phyloP scores from a whole-genome alignment of 1,140 invertebrate species.

The Uloborus diversus region DNA sequence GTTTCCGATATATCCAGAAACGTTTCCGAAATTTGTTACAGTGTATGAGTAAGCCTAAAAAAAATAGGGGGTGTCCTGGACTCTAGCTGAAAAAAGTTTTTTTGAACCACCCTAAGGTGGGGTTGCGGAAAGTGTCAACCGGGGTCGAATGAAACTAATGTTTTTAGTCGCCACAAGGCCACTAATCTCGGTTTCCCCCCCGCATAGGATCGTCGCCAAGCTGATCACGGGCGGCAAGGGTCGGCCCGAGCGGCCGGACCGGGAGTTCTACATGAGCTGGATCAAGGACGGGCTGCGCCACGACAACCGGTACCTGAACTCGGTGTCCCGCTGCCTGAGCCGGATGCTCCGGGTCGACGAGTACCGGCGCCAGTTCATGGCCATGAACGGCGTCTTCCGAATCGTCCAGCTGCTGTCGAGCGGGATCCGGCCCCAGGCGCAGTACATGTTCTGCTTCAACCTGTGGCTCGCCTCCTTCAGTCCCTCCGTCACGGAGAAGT shows the following conservation, averaged over 20 bases:
- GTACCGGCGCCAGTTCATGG: conserved; percentile 12
- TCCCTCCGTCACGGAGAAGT: not conserved
- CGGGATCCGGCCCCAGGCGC: conserved; percentile 3
- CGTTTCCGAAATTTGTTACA: too few relatives aligned
- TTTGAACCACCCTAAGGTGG: too few relatives aligned
- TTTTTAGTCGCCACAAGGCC: too few relatives aligned
- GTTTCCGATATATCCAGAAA: too few relatives aligned
- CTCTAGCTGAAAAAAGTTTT: too few relatives aligned
- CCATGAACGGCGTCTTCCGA: not conserved
- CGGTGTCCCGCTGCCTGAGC: conserved; percentile 10
- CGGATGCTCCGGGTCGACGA: not conserved
- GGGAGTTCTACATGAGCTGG: conserved; percentile 11
- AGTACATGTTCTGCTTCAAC: conserved; percentile 32
- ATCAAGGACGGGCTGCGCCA: not conserved
- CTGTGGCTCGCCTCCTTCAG: conserved; percentile 34
- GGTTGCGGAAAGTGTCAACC: too few relatives aligned
- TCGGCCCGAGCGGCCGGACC: not conserved
- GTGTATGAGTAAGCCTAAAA: too few relatives aligned
- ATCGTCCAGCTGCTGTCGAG: not conserved
- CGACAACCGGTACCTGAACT: conserved; percentile 1
- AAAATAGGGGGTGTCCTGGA: too few relatives aligned
- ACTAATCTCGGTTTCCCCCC: too few relatives aligned
- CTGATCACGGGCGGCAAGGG: not conserved
- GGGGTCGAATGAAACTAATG: too few relatives aligned
- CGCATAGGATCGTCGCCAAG: conserved; percentile 11